Conservation (phyloP, 2,888 invertebrate genomes). For the Argyresthia goedartella region DNA sequence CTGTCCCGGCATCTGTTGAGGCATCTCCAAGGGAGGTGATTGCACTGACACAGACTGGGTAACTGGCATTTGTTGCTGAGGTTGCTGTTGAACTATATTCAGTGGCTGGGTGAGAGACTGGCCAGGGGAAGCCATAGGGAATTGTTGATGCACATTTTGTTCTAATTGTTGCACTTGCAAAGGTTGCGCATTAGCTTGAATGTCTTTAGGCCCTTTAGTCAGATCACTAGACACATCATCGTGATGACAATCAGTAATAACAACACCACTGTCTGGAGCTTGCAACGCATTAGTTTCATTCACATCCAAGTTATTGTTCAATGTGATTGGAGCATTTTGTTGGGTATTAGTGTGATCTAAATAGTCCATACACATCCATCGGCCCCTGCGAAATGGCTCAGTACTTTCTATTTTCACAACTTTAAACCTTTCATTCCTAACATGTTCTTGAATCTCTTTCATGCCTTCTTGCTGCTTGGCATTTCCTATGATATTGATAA, state of each 20-base stretch:
- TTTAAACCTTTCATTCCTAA: constrained; percentile 88
- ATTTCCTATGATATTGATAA: constrained; percentile 70
- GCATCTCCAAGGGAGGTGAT: constrained; percentile 64
- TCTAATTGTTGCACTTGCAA: constrained; percentile 50
- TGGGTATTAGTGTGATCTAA: constrained; percentile 82
- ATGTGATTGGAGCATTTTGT: constrained; percentile 57
- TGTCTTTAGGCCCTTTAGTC: constrained; percentile 61
- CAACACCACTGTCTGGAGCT: constrained; percentile 65
- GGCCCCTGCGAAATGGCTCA: constrained; percentile 92
- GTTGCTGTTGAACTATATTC: constrained; percentile 52
- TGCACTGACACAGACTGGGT: constrained; percentile 60
- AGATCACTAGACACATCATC: constrained; percentile 63
- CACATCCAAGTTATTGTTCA: constrained; percentile 62
- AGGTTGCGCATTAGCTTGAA: constrained; percentile 51
- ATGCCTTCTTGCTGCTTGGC: constrained; percentile 67
- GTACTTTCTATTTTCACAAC: constrained; percentile 96
- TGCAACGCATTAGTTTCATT: constrained; percentile 47
- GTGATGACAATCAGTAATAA: constrained; percentile 64
- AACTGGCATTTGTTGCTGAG: constrained; percentile 55
- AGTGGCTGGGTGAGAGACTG: constrained; percentile 64
- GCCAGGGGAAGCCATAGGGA: constrained; percentile 65
- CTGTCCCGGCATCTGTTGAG: constrained; percentile 61
- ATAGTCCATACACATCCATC: constrained; percentile 97
- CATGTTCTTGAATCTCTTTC: constrained; percentile 78
- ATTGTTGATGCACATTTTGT: constrained; percentile 61